Conservation (phyloP, 2,888 invertebrate species). For the Achlya flavicornis region DNA sequence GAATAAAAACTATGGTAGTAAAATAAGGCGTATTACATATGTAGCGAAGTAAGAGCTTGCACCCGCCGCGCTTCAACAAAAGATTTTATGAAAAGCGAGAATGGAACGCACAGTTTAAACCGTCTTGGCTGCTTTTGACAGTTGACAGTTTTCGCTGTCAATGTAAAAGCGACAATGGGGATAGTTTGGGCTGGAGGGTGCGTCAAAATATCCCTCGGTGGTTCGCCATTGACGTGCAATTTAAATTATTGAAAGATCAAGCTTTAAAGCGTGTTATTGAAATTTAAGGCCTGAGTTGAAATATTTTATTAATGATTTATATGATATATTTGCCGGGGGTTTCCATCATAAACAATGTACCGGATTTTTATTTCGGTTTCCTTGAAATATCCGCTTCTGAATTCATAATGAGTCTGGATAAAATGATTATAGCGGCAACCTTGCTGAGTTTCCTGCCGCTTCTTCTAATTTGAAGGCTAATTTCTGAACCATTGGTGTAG, state of each 20-base stretch:
- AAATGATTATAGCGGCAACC: too few relatives aligned
- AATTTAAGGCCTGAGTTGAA: conserved; percentile 62
- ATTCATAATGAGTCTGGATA: too few relatives aligned
- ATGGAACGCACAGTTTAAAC: conserved; percentile 80
- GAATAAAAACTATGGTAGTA: conserved; percentile 24
- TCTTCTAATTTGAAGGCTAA: too few relatives aligned
- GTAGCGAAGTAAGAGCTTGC: conserved; percentile 44
- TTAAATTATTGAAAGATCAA: conserved; percentile 78
- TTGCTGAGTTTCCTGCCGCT: too few relatives aligned
- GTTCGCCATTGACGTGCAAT: conserved; percentile 73
- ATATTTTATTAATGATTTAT: conserved; percentile 12
- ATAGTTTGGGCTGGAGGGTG: conserved; percentile 77
- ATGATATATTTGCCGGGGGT: not conserved
- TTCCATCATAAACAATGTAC: too few relatives aligned
- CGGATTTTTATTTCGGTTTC: too few relatives aligned
- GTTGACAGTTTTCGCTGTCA: conserved; percentile 82
- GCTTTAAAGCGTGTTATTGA: conserved; percentile 59
- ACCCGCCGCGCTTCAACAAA: conserved; percentile 62
- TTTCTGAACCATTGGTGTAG: too few relatives aligned
- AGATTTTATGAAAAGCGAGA: conserved; percentile 71
- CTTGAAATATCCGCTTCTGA: too few relatives aligned
- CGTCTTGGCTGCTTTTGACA: conserved; percentile 81
- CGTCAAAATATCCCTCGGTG: conserved; percentile 64
- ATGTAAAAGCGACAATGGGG: conserved; percentile 69
- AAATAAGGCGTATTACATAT: conserved; percentile 45